These are phyloP conservation scores for Lordiphosa stackelbergi DNA, from an alignment of 1,140 invertebrate species.

Conservation along the genomic window DNA sequence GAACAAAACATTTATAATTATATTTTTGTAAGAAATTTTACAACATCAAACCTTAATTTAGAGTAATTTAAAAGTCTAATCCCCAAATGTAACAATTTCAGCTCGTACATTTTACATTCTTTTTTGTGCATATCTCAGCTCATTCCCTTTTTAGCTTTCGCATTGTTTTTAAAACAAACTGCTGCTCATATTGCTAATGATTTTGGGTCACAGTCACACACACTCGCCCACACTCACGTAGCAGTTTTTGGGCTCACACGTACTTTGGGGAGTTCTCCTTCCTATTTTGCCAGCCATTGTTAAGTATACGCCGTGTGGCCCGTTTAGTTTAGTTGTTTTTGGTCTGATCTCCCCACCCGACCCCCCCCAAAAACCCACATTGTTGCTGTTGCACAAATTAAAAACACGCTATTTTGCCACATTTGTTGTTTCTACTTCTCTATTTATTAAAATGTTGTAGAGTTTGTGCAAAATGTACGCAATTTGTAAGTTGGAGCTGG, in stretches of 20 bases:
- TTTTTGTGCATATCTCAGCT: slow-evolving; percentile 61
- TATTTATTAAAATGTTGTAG: slow-evolving; percentile 63
- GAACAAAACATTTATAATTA: no score
- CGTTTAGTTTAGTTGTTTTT: background rate
- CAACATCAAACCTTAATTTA: no score
- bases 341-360: no score
- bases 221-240: slow-evolving; percentile 39
- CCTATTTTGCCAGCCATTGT: slow-evolving; percentile 19
- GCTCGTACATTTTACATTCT: background rate
- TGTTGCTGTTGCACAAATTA: slow-evolving; percentile 57
- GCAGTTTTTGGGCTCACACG: slow-evolving; percentile 54
- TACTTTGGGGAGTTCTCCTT: slow-evolving; percentile 34
- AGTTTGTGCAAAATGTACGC: slow-evolving; percentile 41
- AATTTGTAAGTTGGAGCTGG: slow-evolving; percentile 25
- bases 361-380: background rate
- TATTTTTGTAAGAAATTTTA: no score
- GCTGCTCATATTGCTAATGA: slow-evolving; percentile 75
- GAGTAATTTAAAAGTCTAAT: background rate
- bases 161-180: slow-evolving; percentile 73
- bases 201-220: slow-evolving; percentile 66
- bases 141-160: slow-evolving; percentile 30
- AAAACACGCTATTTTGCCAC: slow-evolving; percentile 47
- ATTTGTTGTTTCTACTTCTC: slow-evolving; percentile 34
- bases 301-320: slow-evolving; percentile 45
- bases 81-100: no score